Evolutionary conservation across 2,113 vertebrate genomes (phyloP).

Genomic region (Bos indicus): DNA sequence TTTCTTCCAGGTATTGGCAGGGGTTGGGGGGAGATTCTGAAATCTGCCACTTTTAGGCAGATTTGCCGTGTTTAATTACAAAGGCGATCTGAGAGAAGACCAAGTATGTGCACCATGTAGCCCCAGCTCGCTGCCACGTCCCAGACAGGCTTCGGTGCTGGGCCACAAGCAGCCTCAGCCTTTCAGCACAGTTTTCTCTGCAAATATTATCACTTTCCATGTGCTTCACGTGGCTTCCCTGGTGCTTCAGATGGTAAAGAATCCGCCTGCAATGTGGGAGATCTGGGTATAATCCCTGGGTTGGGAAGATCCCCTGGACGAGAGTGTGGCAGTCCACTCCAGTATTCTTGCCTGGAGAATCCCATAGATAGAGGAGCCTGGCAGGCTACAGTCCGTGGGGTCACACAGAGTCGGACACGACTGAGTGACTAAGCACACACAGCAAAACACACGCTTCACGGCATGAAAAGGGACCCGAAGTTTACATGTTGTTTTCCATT

Average conservation of each 20-base stretch:
- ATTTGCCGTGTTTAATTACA: background rate
- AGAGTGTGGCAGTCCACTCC: background rate
- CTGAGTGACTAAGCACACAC: background rate
- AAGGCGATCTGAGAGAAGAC: background rate
- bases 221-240: background rate
- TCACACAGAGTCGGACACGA: background rate
- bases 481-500: background rate
- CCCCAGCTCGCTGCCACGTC: background rate
- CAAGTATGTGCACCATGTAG: background rate
- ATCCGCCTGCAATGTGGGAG: background rate
- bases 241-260: background rate
- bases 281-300: background rate
- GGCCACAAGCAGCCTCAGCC: background rate
- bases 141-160: background rate
- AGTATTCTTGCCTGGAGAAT: background rate
- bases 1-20: background rate
- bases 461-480: background rate
- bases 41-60: background rate
- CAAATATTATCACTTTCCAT: background rate
- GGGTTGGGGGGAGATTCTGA: background rate
- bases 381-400: background rate
- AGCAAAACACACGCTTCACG: background rate
- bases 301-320: background rate
- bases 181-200: background rate
- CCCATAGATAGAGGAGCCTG: background rate